Evolutionary conservation across 1,140 invertebrate genomes (phyloP).

Genomic region (Drosophila mayri): DNA sequence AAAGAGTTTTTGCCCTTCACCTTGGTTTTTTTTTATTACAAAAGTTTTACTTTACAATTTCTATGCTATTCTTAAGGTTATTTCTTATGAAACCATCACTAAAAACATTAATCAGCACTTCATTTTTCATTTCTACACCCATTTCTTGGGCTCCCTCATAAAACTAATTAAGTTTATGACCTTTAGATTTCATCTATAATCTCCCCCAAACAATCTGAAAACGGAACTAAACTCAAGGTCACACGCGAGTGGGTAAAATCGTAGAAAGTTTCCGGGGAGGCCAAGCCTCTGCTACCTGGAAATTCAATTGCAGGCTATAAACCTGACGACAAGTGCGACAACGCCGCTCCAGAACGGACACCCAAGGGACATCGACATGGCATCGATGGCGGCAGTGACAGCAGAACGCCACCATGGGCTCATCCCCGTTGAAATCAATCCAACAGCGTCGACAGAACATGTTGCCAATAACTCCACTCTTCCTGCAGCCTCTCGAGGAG

Average conservation of each 20-base stretch:
- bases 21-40: not conserved
- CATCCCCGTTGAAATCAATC: conserved; percentile 74
- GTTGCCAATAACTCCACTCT: conserved; percentile 62
- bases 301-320: conserved; percentile 82
- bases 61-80: too few relatives aligned
- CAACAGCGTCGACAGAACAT: conserved; percentile 84
- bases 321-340: conserved; percentile 79
- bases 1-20: not conserved
- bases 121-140: not conserved
- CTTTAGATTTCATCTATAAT: not conserved
- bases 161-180: conserved; percentile 8
- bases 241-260: not conserved
- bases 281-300: conserved; percentile 60
- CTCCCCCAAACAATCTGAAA: too few relatives aligned
- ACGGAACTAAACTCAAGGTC: conserved; percentile 3
- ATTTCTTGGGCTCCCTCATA: not conserved
- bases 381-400: conserved; percentile 69
- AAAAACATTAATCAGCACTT: not conserved
- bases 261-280: not conserved
- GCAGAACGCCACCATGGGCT: conserved; percentile 52
- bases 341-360: conserved; percentile 74
- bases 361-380: conserved; percentile 60
- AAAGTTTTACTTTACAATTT: not conserved
- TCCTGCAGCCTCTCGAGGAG: not conserved
- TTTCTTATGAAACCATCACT: too few relatives aligned